Conservation (phyloP, 1,140 invertebrate species). For the Cataglyphis hispanica region DNA sequence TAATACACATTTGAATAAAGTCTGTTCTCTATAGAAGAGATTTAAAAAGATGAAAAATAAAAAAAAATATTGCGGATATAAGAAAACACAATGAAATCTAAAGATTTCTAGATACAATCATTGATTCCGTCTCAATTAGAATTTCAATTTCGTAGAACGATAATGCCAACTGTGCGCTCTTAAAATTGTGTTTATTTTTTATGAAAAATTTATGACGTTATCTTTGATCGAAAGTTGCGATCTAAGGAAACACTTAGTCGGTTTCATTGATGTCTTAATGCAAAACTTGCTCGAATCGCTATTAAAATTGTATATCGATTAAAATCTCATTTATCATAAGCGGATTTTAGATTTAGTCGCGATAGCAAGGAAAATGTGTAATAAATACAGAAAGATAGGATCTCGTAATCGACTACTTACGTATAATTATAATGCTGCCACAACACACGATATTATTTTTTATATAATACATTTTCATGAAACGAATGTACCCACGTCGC, state of each 20-base stretch:
- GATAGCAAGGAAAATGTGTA: constrained; percentile 46
- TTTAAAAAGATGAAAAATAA: background rate
- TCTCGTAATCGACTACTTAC: constrained; percentile 46
- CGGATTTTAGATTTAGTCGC: constrained; percentile 34
- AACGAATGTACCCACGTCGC: constrained; percentile 33
- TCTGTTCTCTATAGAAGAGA: no score
- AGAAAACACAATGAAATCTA: background rate
- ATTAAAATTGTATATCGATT: constrained; percentile 48
- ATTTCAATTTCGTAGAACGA: constrained; percentile 25
- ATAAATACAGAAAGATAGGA: constrained; percentile 32
- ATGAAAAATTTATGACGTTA: constrained; percentile 32
- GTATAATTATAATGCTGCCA: constrained; percentile 49
- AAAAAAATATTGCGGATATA: background rate
- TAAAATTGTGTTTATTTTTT: constrained; percentile 8
- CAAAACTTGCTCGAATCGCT: constrained; percentile 12
- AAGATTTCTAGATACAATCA: background rate
- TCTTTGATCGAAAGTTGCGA: constrained; percentile 3
- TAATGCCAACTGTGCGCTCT: background rate
- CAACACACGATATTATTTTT: constrained; percentile 28
- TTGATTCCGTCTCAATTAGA: background rate
- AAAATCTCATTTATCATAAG: constrained; percentile 52
- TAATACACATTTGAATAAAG: no score
- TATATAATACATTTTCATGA: constrained; percentile 50
- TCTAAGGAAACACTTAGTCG: constrained; percentile 45
- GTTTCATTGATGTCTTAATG: constrained; percentile 55